Evolutionary conservation across 2,113 vertebrate species (phyloP), one percentile per base, ranked within the genome.

Genomic region (Oncorhynchus tshawytscha): DNA sequence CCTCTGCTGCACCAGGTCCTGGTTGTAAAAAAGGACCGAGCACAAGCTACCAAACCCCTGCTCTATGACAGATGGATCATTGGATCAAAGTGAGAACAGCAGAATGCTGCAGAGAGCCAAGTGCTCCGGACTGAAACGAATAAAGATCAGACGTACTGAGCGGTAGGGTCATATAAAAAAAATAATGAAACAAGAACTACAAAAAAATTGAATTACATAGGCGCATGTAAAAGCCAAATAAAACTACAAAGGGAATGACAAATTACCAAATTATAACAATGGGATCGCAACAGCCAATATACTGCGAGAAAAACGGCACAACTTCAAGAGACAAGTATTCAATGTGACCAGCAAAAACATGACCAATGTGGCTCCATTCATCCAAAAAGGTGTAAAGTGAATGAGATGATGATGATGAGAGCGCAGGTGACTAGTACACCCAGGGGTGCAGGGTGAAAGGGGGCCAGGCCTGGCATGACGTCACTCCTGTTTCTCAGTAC

Each of bases 391-490:
- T 76, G 71, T 62, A 59, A 80, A 76, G 66, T 73, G 82, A 62
- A 78, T 81, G 77, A 75, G 78, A 78, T 49, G 70, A 75, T 88
- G 87, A 89, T 88, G 39, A 81, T 88, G 73, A 76, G 70, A 78
- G 73, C 45, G 73, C 51, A 74, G 74, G 84, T 77, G 84, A 84
- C 86, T 81, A 89, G 71, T 81, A 83, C 81, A 78, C 86, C 72
- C 86, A 73, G 67, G 82, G 78, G 88, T 81, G 84, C 70, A 70
- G 72, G 84, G 82, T 78, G 77, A 86, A 79, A 82, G 72, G 85
- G 80, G 77, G 85, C 72, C 85, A 82, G 70, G 76, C 82, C 79
- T 89, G 88, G 84, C 88, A 82, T 84, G 85, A 82, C 83, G 84
- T 91, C 86, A 74, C 78, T 77, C 77, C 5, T 76, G 87, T 70